These are phyloP conservation scores for Drosophila macrospina DNA, from an alignment of 2,888 invertebrate genomes.

Conservation along the genomic window DNA sequence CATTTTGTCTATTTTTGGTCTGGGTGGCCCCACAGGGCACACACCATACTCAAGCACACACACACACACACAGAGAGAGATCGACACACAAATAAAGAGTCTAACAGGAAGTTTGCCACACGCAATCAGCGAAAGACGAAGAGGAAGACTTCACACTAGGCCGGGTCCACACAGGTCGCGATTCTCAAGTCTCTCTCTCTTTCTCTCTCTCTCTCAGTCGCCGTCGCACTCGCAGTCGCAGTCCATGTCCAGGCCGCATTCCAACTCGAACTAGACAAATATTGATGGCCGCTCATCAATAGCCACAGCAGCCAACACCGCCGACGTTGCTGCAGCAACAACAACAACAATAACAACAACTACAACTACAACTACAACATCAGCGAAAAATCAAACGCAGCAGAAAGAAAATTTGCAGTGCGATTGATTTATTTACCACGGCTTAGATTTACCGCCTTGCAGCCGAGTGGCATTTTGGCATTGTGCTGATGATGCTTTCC, in stretches of 20 bases:
- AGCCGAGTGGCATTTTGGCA: constrained; percentile 75
- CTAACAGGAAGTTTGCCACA: constrained; percentile 79
- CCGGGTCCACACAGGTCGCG: constrained; percentile 53
- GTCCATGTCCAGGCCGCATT: constrained; percentile 63
- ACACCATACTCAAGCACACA: constrained; percentile 38
- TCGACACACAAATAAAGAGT: constrained; percentile 1
- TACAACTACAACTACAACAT: constrained; percentile 25
- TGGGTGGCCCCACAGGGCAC: constrained; percentile 68
- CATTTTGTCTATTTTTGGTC: constrained; percentile 53
- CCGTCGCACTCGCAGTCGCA: neutral
- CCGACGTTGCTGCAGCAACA: constrained; percentile 26
- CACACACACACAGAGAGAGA: constrained; percentile 3
- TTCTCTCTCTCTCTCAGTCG: neutral
- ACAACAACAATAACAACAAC: constrained; percentile 29
- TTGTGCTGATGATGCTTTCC: constrained; percentile 76
- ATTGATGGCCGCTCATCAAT: constrained; percentile 82
- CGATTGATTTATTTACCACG: constrained; percentile 83
- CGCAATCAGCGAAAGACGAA: constrained; percentile 66
- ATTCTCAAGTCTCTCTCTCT: constrained; percentile 22
- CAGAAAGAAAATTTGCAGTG: constrained; percentile 68
- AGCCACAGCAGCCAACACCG: constrained; percentile 57
- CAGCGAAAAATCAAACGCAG: constrained; percentile 60
- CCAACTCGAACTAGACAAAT: constrained; percentile 81
- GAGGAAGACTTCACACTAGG: constrained; percentile 62
- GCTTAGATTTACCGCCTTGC: constrained; percentile 80